Evolutionary conservation across 2,797 vertebrate genomes (phyloP).

Genomic region (Premnoplex brunnescens): DNA sequence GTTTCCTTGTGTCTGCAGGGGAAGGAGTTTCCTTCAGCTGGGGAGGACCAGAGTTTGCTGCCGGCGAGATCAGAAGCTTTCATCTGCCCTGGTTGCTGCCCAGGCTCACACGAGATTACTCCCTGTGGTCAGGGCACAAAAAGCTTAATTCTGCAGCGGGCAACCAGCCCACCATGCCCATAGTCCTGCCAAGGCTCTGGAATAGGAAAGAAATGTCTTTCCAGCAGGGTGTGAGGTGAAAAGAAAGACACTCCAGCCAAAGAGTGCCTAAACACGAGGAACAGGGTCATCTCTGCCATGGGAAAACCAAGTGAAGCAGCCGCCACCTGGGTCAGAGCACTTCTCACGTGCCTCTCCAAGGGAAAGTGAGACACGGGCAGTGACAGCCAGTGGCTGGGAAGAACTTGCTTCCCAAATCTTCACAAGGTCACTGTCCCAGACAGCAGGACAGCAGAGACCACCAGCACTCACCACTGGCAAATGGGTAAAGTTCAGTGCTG

Average conservation of each 20-base stretch:
- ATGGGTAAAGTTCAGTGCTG: neutral
- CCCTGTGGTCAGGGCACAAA: neutral
- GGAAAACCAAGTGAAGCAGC: neutral
- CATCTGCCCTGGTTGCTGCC: neutral
- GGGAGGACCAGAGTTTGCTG: neutral
- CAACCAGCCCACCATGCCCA: neutral
- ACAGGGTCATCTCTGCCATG: accelerated
- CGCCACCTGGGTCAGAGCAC: neutral
- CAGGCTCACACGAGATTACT: neutral
- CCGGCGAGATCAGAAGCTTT: neutral
- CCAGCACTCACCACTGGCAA: neutral
- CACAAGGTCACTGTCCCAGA: neutral
- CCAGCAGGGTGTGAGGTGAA: neutral
- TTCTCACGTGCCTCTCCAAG: neutral
- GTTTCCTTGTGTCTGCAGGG: conserved; percentile 36
- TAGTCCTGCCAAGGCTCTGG: neutral
- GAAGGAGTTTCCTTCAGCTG: conserved; percentile 46
- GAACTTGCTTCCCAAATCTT: neutral
- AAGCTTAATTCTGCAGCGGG: neutral
- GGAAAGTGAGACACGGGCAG: neutral
- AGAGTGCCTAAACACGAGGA: neutral
- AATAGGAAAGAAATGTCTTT: neutral
- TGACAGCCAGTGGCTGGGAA: neutral
- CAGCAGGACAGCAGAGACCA: neutral
- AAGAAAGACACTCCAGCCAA: neutral